A percentile compares a stretch with the other conserved stretches of the same genome.
Conservation (phyloP, 2,113 vertebrate species). For the Tricholaema leucomelas region DNA sequence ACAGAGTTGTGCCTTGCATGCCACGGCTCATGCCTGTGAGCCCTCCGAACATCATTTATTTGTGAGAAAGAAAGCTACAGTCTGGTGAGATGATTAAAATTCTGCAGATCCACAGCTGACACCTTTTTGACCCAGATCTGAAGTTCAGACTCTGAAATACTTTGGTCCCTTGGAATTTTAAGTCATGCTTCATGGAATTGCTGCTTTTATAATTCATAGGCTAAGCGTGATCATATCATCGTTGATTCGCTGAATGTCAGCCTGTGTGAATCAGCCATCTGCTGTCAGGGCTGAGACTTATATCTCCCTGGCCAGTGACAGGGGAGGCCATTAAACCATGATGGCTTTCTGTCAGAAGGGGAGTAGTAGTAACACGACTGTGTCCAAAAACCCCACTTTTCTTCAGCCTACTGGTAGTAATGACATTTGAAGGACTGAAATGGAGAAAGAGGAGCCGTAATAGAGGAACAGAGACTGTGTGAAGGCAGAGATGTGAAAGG, state of each 20-base stretch:
- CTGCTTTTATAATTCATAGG: slow-evolving; percentile 44
- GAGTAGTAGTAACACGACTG: not conserved
- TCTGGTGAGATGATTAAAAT: slow-evolving; percentile 4
- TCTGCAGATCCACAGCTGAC: slow-evolving; percentile 25
- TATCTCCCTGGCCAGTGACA: not conserved
- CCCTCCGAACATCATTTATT: not conserved
- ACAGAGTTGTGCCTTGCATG: not conserved
- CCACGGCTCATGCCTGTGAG: not conserved
- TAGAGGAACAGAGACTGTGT: not conserved
- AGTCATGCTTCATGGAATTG: slow-evolving; percentile 29
- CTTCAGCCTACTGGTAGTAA: not conserved
- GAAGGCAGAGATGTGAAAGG: not conserved
- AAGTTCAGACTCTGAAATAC: slow-evolving; percentile 38
- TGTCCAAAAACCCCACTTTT: not conserved
- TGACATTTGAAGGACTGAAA: not conserved
- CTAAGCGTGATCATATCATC: not conserved
- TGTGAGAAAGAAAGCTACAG: not conserved
- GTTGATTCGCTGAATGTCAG: not conserved
- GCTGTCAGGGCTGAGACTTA: slow-evolving; percentile 12
- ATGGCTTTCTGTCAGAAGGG: not conserved
- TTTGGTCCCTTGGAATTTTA: slow-evolving; percentile 51
- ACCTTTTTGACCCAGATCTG: slow-evolving; percentile 51
- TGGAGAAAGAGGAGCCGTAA: not conserved
- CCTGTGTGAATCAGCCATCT: slow-evolving; percentile 42
- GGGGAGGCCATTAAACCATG: not conserved